A percentile compares a stretch with the other conserved stretches of the same genome.
phyloP scores from a whole-genome alignment of 2,113 vertebrate genomes.

The Archilochus colubris region DNA sequence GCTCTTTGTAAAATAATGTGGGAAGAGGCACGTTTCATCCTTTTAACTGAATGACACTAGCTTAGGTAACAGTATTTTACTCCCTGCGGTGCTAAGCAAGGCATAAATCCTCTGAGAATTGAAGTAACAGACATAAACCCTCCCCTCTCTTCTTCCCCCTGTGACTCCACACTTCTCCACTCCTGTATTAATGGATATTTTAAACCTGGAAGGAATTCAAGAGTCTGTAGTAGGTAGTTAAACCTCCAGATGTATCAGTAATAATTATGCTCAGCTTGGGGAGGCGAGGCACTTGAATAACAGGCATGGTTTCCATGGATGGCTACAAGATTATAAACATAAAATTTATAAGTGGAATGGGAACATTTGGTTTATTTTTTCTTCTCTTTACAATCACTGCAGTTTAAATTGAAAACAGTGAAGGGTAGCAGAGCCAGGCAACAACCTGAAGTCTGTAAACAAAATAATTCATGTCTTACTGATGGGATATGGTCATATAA shows the following conservation, averaged over 20 bases:
- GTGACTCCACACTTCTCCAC: slow-evolving; percentile 56
- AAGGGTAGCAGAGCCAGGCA: slow-evolving; percentile 76
- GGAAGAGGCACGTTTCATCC: not conserved
- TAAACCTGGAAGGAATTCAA: slow-evolving; percentile 73
- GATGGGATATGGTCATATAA: slow-evolving; percentile 78
- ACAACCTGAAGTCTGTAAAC: slow-evolving; percentile 78
- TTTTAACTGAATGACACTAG: slow-evolving; percentile 27
- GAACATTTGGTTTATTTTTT: slow-evolving; percentile 79
- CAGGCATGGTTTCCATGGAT: slow-evolving; percentile 75
- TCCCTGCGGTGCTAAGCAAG: slow-evolving; percentile 56
- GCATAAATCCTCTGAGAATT: slow-evolving; percentile 63
- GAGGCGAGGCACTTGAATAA: slow-evolving; percentile 70
- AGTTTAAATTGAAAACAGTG: slow-evolving; percentile 77
- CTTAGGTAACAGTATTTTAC: slow-evolving; percentile 41
- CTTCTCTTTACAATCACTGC: slow-evolving; percentile 75
- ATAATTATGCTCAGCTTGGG: slow-evolving; percentile 73
- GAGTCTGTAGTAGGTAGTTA: slow-evolving; percentile 73
- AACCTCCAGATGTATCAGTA: slow-evolving; percentile 77
- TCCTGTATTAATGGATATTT: slow-evolving; percentile 67
- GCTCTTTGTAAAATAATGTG: not conserved
- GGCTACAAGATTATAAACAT: slow-evolving; percentile 79
- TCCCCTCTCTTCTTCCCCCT: slow-evolving; percentile 37
- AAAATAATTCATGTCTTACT: slow-evolving; percentile 80
- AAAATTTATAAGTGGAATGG: slow-evolving; percentile 79
- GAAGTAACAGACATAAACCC: slow-evolving; percentile 43